These are phyloP conservation scores for Drosophila pseudotakahashii DNA, from an alignment of 2,888 invertebrate genomes.

Conservation along the genomic window DNA sequence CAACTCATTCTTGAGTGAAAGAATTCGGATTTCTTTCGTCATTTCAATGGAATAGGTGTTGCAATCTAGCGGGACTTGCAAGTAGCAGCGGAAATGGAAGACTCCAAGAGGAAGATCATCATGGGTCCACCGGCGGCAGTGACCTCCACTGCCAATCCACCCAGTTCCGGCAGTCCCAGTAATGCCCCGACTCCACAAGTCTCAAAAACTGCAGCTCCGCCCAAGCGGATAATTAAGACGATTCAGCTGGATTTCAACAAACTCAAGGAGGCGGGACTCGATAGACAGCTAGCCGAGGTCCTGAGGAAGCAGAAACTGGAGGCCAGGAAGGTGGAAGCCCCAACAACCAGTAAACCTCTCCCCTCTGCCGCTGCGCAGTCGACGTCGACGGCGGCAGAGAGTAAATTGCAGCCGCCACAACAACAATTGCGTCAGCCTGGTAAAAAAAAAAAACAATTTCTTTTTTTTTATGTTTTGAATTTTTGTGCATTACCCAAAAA, in stretches of 20 bases:
- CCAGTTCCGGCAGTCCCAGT: not conserved
- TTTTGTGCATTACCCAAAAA: not conserved
- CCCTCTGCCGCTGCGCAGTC: constrained; percentile 13
- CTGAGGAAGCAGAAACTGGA: constrained; percentile 66
- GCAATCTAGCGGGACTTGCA: not conserved
- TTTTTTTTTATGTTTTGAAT: constrained; percentile 2
- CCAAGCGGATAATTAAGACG: constrained; percentile 77
- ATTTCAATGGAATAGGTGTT: constrained; percentile 1
- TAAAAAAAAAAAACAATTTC: constrained; percentile 8
- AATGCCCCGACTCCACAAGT: not conserved
- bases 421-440: constrained; percentile 39
- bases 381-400: constrained; percentile 6
- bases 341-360: not conserved
- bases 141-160: constrained; percentile 2
- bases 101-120: not conserved
- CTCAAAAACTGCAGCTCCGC: constrained; percentile 22
- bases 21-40: constrained; percentile 10
- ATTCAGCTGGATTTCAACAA: constrained; percentile 81
- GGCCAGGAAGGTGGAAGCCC: constrained; percentile 2
- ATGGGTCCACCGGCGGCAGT: constrained; percentile 34
- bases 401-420: constrained; percentile 16
- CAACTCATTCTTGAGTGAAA: not conserved
- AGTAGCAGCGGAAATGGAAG: constrained; percentile 1
- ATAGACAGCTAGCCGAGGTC: constrained; percentile 79
- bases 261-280: constrained; percentile 78